Conservation (phyloP, 2,797 vertebrate genomes). For the Bucorvus abyssinicus region DNA sequence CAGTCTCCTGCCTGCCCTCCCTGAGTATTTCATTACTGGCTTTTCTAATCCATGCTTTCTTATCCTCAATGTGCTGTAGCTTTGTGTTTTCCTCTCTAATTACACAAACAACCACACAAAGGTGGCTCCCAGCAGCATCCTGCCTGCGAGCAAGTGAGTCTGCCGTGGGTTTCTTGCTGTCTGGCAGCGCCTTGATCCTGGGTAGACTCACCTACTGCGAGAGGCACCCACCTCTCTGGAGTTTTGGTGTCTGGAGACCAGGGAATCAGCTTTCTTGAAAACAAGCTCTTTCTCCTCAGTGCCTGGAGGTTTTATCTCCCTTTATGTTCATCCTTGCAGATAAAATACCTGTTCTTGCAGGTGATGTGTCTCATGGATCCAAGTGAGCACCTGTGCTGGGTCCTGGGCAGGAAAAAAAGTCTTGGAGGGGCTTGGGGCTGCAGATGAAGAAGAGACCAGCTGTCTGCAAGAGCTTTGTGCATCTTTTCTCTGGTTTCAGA, state of each 20-base stretch:
- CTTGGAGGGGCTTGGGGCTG: no score
- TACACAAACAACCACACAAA: not conserved
- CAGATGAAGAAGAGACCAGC: not conserved
- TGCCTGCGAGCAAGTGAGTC: not conserved
- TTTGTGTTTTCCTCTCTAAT: not conserved
- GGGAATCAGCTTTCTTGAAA: not conserved
- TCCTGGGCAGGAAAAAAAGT: not conserved
- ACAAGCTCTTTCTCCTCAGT: not conserved
- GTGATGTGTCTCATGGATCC: not conserved
- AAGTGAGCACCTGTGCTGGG: rapidly evolving
- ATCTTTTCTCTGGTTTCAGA: not conserved
- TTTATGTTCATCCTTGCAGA: not conserved
- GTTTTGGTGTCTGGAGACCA: not conserved
- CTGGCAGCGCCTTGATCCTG: not conserved
- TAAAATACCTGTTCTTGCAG: not conserved
- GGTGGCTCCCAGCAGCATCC: not conserved
- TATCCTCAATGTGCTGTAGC: not conserved
- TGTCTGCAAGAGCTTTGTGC: not conserved
- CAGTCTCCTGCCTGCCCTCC: not conserved
- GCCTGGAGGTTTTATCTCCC: not conserved
- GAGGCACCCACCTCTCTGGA: not conserved
- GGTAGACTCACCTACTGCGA: rapidly evolving
- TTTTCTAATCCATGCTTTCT: not conserved
- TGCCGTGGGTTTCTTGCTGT: rapidly evolving
- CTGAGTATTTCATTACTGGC: not conserved